Base-by-base conservation (phyloP, 2,888 invertebrate genomes). In the Rhorus exstirpatorius region DNA sequence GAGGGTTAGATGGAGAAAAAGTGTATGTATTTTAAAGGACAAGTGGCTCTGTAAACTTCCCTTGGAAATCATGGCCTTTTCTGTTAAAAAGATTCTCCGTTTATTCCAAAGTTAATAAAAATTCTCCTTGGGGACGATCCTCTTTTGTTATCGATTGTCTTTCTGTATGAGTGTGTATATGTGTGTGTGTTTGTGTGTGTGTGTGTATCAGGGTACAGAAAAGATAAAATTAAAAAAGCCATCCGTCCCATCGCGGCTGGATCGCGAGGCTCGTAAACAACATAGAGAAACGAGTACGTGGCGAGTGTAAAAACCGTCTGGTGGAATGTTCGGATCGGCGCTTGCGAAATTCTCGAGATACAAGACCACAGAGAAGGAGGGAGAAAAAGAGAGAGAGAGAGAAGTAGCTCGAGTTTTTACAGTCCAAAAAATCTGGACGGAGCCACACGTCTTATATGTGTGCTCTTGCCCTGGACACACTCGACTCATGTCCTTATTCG, bases 401-500 rank as follows among this genome's bases (percentile, higher is more conserved):
- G 38, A 49, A 19, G 38, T 31, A 6, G 21, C 44, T 46, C 75
- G 58, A 79, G 82, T 86, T 86, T 86, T 83, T 82, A 44, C 78
- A 44, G 79, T 46, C 68, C 65, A 44, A 72, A 82, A 86, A 84
- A 85, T 85, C 84, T 83, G 81, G 76, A 79, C 75, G 61, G 60
- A 51, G 58, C 49, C 26, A 58, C 46, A 60, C 51, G 49, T 63
- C 53, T 61, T 51, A 19, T 24, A 35, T 74, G 60, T 55, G 58
- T 65, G 26, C 51, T 38, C 55, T 53, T 75, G 58, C 46, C 71
- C 53, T 65, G 63, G 63, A 76, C 77, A 55, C 67, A 58, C 65
- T 82, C 76, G 72, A 77, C 70, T 77, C 83, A 75, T 84, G 79
- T 79, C 86, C 86, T 85, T 87, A 87, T 87, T 85, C 86, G 87